Percentiles rank a stretch among this genome's conserved stretches.
These are phyloP conservation scores for Pangasius larnaudii DNA, from an alignment of 2,797 vertebrate species.

Conservation along the genomic window DNA sequence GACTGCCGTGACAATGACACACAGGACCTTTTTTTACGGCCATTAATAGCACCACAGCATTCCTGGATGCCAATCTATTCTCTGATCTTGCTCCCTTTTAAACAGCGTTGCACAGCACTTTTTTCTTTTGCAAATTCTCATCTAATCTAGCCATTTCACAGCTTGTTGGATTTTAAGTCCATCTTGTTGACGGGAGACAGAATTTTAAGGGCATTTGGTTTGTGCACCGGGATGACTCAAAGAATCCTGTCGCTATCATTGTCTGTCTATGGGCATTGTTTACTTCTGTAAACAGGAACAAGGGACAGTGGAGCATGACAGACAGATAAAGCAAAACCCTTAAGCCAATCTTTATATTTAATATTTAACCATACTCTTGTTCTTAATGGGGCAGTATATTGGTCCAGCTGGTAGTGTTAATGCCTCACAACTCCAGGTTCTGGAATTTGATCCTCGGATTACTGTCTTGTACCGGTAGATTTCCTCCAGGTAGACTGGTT, in stretches of 20 bases:
- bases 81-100: neutral
- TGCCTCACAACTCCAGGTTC: neutral
- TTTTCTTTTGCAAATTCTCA: neutral
- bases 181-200: neutral
- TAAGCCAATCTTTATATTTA: neutral
- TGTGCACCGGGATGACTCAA: neutral
- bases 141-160: constrained; percentile 23
- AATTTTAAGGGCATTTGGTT: neutral
- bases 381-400: neutral
- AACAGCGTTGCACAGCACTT: neutral
- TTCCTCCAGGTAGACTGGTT: neutral
- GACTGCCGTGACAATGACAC: constrained; percentile 55
- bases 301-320: neutral
- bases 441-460: neutral
- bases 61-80: constrained; percentile 5
- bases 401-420: neutral
- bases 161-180: constrained; percentile 12
- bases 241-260: neutral
- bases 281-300: neutral
- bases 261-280: neutral
- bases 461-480: neutral
- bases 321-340: neutral
- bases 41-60: constrained; percentile 30
- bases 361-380: neutral
- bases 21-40: constrained; percentile 26